Evolutionary conservation across 2,888 invertebrate genomes (phyloP), one percentile per base, ranked within the genome.

Genomic region (Drosophila stalkeri): DNA sequence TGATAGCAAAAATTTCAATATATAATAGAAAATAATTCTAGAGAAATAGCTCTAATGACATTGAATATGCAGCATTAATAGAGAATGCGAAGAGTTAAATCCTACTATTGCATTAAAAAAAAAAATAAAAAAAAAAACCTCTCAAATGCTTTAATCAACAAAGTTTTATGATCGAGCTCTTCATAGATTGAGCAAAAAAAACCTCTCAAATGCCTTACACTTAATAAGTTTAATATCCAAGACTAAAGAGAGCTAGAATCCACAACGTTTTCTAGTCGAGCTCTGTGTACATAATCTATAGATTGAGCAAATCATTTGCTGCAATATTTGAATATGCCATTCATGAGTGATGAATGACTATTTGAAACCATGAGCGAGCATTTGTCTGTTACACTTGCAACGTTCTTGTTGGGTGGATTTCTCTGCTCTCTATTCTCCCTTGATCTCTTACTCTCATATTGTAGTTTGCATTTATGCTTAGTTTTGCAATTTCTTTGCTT

Each of bases 401-500:
- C 14, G 20, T 14, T 3, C 16, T 47, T 16, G 6, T 6, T 35
- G 33, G 73, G 66, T n/a, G n/a, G n/a, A n/a, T 54, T 35, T 23
- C 46, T 33, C 37, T 54, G 6, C 27, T 20, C n/a, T 39, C 44
- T 43, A 12, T 6, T 33, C 16, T 47, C 44, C 54, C 27, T 20
- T 14, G 6, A 44, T 27, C 35, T 41, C 23, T 20, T 23, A 20
- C 35, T 33, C 18, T 43, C 41, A 16, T 27, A 35, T 52, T 31
- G 20, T 62, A 2, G 54, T 11, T 16, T 14, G n/a, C 23, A 43
- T 51, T 59, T 64, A 16, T 72, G 77, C 70, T 74, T 63, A 64
- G 63, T 57, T 74, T 65, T 65, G 76, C 78, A 68, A 78, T 62
- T 77, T 49, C 46, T 35, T 68, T 23, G 63, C 64, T 11, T 43